A percentile compares a stretch with the other conserved stretches of the same genome.
Conservation (phyloP, 2,797 vertebrate genomes). For the Peromyscus aztecus region DNA sequence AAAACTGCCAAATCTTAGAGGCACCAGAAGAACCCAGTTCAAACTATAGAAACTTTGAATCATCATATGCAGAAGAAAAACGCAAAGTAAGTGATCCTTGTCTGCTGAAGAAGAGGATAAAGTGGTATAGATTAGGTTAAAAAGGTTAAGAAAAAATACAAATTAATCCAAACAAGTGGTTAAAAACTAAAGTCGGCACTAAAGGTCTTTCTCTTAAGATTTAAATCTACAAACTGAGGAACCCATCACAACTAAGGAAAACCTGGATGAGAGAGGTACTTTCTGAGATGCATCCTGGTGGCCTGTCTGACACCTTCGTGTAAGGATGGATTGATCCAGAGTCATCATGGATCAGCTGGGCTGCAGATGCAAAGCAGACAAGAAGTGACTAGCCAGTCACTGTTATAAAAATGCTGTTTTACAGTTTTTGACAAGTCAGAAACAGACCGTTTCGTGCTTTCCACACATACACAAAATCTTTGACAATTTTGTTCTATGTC, state of each 20-base stretch:
- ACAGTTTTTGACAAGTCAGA: neutral
- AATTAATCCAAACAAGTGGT: neutral
- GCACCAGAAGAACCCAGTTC: neutral
- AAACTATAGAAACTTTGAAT: conserved; percentile 41
- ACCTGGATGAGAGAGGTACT: neutral
- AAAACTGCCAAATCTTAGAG: conserved; percentile 37
- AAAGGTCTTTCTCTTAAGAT: neutral
- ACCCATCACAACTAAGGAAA: neutral
- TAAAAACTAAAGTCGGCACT: neutral
- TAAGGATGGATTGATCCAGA: neutral
- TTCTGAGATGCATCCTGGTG: neutral
- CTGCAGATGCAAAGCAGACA: neutral
- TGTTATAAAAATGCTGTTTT: neutral
- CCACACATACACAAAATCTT: neutral
- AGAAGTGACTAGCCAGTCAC: neutral
- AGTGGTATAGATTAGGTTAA: neutral
- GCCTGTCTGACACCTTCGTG: neutral
- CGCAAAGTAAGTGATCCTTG: neutral
- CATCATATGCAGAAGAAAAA: neutral
- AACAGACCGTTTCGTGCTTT: neutral
- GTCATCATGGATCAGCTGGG: neutral
- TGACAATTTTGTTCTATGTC: neutral
- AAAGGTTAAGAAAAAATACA: neutral
- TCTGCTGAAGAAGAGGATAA: neutral
- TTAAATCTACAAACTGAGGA: conserved; percentile 34